Percentiles rank a stretch among this genome's conserved stretches.
Conservation (phyloP, 2,797 vertebrate genomes). For the Sphenopsis melanotis region DNA sequence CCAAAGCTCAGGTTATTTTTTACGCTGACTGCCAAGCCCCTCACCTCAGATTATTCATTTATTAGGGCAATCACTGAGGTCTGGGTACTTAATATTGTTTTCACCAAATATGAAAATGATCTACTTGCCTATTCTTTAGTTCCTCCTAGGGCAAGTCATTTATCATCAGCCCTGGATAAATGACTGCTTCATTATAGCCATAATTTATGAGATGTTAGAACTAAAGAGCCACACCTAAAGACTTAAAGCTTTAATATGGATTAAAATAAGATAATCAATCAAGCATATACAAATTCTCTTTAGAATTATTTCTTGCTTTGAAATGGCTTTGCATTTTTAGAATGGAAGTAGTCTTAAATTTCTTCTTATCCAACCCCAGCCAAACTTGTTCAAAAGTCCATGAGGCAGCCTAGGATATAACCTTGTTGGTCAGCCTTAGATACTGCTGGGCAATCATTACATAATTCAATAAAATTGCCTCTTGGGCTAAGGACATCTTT, state of each 20-base stretch:
- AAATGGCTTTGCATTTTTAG: slow-evolving; percentile 55
- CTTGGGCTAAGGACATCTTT: neutral
- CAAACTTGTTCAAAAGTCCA: neutral
- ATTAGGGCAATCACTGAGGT: slow-evolving; percentile 86
- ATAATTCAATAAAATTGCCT: neutral
- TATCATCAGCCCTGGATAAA: slow-evolving; percentile 84
- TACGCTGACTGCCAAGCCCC: slow-evolving; percentile 82
- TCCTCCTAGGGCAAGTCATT: slow-evolving; percentile 81
- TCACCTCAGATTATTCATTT: slow-evolving; percentile 88
- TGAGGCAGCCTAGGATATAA: neutral
- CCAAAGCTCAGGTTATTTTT: slow-evolving; percentile 84
- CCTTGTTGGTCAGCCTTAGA: neutral
- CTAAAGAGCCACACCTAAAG: slow-evolving; percentile 85
- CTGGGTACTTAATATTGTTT: slow-evolving; percentile 87
- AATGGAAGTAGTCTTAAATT: slow-evolving; percentile 24
- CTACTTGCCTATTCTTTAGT: slow-evolving; percentile 88
- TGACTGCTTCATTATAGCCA: slow-evolving; percentile 87
- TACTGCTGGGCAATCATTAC: neutral
- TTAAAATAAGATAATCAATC: slow-evolving; percentile 91
- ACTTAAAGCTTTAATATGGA: slow-evolving; percentile 85
- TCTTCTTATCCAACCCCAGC: slow-evolving; percentile 10
- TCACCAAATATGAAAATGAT: slow-evolving; percentile 93
- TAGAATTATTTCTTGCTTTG: slow-evolving; percentile 75
- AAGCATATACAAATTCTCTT: slow-evolving; percentile 79
- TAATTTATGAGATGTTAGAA: slow-evolving; percentile 86